Base-by-base conservation (phyloP, 1,140 invertebrate genomes). In the Drosophila athabasca region DNA sequence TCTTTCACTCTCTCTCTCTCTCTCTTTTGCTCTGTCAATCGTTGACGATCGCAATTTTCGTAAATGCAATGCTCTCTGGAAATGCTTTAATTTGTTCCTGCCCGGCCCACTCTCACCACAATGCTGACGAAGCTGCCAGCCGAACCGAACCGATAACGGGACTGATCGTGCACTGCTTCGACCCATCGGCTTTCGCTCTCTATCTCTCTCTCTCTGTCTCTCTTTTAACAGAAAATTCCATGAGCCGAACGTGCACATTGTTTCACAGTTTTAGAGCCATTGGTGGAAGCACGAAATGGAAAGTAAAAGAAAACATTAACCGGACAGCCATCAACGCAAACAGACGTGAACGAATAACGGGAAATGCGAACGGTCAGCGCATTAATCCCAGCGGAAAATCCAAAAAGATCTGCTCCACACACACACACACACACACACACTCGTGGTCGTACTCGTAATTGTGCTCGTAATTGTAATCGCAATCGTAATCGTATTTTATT, bases 281-380 rank as follows among this genome's bases (percentile, higher is more conserved):
- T 85, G 82, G 55, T 46, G 54, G 62, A 51, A 60, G 57, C 55
- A 60, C 60, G 70, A 85, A 87, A 85, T 85, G 69, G 83, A 85
- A 82, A 87, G 78, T 88, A 87, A 87, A 82, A 71, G 65, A 72
- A 78, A 68, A 75, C 82, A 85, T 85, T 85, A 78, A 75, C 66
- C 78, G 75, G 70, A 82, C 65, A 75, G 57, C 78, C 83, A 79
- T 82, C 82, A 75, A 53, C 8, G 82, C 78, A 81, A 75, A 71
- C 83, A 81, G 82, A 87, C 82, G 78, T 54, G 58, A 62, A 29
- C 65, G 39, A 41, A 51, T 8, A 24, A 7, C 43, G 49, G 49
- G 26, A 64, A 53, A 46, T 35, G 15, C n/a, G 13, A 58, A 41
- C 53, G 24, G 66, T 43, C 44, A 13, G 13, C 35, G 17, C 17